Evolutionary conservation across 2,888 invertebrate species (phyloP).

Genomic region (Therioaphis trifolii): DNA sequence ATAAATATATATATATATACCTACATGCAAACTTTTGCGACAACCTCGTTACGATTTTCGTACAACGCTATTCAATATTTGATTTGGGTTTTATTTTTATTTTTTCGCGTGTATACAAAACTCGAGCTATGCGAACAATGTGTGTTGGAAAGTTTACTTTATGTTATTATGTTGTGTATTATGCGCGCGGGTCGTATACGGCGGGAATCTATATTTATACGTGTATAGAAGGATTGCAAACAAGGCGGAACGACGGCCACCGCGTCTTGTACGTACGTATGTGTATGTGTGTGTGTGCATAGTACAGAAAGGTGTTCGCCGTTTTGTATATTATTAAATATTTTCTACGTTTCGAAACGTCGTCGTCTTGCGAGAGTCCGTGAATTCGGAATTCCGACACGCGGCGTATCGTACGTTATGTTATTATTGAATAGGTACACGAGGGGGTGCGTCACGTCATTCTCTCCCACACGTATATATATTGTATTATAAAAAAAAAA

Average conservation of each 20-base stretch:
- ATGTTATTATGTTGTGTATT: neutral
- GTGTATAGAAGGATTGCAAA: neutral
- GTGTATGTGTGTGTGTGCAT: neutral
- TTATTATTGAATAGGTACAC: neutral
- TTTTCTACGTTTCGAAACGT: conserved; percentile 20
- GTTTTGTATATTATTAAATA: conserved; percentile 41
- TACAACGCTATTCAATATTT: neutral
- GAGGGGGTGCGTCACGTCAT: neutral
- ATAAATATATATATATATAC: too few relatives aligned
- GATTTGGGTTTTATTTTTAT: neutral
- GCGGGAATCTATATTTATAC: neutral
- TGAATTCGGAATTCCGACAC: conserved; percentile 11
- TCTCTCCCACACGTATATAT: neutral
- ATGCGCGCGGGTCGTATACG: neutral
- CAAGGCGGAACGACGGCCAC: neutral
- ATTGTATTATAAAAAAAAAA: too few relatives aligned
- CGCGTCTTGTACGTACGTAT: neutral
- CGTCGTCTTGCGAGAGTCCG: neutral
- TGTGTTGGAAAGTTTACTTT: conserved; percentile 7
- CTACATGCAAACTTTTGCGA: conserved; percentile 35
- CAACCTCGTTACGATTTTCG: neutral
- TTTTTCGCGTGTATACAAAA: neutral
- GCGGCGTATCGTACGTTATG: neutral
- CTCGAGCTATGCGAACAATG: neutral
- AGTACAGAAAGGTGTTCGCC: neutral